Evolutionary conservation across 2,113 vertebrate species (phyloP), one percentile per base, ranked within the genome.

Genomic region (Notarius lentiginosus): DNA sequence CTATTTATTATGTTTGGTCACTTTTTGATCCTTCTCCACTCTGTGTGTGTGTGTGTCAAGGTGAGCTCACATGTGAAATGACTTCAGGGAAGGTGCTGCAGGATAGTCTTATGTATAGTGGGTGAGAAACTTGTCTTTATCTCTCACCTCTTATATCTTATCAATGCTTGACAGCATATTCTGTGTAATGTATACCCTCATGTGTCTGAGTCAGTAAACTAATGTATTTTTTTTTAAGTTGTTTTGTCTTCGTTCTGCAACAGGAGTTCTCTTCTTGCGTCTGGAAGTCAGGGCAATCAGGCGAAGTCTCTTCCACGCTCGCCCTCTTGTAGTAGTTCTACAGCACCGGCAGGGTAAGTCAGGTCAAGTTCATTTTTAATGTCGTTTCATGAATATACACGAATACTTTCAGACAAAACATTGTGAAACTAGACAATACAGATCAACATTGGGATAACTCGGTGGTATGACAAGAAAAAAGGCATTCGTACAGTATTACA

Each of bases 21-120:
- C 58, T 53, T n/a, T 47, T 75, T 30, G 8, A 6, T 61, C 4
- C 20, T 61, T 9, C 30, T 17, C 8, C 15, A 1, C 66, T 41
- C 14, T 4, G 27, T 58, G 4, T 27, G 6, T 27, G 24, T 84
- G 20, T 75, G 11, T 61, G 34, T 89, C 17, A 87, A 94, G 97
- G 94, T 93, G 98, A 99, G 90, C 91, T 97, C 82, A 93, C 95
- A 70, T 93, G 94, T 75, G 98, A 99, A 87, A 95, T 89, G 12
- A 91, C 94, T 1, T 89, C 92, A 85, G 94, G 95, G 86, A 98
- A 97, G 88, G 93, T 96, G 10, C 92, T 97, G 34, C 96, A 96
- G 34, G 97, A 99, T 92, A 99, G 97, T 88, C 94, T 99, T 90
- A 96, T 98, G 95, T 97, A 96, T 91, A 99, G 98, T 0, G 96